A percentile compares a stretch with the other conserved stretches of the same genome.
Conservation (phyloP, 2,888 invertebrate genomes). For the Antheraea yamamai region DNA sequence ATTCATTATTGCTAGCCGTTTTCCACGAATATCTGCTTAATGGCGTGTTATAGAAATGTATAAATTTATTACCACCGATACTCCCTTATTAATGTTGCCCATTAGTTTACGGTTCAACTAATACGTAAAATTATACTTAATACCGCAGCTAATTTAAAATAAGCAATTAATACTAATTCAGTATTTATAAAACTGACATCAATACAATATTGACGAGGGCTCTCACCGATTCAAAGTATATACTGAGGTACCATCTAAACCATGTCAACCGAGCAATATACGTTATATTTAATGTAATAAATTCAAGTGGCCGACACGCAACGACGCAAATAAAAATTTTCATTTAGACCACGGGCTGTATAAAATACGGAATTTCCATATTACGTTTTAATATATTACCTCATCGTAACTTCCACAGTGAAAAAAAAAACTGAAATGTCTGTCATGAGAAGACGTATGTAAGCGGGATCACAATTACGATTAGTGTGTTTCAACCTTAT, state of each 20-base stretch:
- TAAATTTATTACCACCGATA: neutral
- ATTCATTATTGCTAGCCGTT: neutral
- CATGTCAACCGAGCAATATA: slow-evolving; percentile 9
- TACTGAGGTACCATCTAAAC: neutral
- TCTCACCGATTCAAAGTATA: slow-evolving; percentile 15
- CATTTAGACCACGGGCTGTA: slow-evolving; percentile 18
- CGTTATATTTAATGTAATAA: slow-evolving; percentile 24
- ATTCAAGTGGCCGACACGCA: slow-evolving; percentile 16
- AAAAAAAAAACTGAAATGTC: neutral
- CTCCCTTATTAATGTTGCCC: neutral
- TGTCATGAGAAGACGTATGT: neutral
- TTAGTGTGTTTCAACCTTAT: neutral
- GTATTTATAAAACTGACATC: slow-evolving; percentile 3
- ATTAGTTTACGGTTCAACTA: neutral
- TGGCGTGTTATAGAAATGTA: neutral
- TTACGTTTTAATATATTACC: slow-evolving; percentile 18
- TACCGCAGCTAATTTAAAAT: neutral
- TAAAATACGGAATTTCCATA: slow-evolving; percentile 16
- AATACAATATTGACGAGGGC: slow-evolving; percentile 17
- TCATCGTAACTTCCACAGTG: neutral
- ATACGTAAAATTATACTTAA: neutral
- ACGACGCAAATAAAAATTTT: slow-evolving; percentile 20
- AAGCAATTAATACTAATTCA: neutral
- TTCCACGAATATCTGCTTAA: neutral
- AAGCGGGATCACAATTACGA: neutral